Percentiles rank a stretch among this genome's conserved stretches.
phyloP scores from a whole-genome alignment of 2,888 invertebrate species.

The Agrilus mali region DNA sequence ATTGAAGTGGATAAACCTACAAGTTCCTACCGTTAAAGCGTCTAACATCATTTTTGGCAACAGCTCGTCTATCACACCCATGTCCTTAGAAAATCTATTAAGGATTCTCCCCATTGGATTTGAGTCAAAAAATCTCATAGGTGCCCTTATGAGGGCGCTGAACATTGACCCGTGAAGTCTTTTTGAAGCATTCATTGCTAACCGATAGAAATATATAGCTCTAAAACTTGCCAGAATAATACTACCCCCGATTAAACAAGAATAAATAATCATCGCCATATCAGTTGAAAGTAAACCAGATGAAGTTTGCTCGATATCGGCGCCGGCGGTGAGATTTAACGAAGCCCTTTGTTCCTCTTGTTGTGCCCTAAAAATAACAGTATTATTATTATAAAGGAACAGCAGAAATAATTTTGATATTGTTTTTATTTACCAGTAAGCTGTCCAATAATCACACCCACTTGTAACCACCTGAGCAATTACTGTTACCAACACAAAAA shows the following conservation, averaged over 20 bases:
- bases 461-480: slow-evolving; percentile 22
- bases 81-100: slow-evolving; percentile 41
- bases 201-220: slow-evolving; percentile 44
- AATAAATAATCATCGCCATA: slow-evolving; percentile 30
- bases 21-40: slow-evolving; percentile 41
- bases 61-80: slow-evolving; percentile 58
- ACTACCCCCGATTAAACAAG: slow-evolving; percentile 25
- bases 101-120: slow-evolving; percentile 44
- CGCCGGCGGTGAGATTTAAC: too few relatives aligned
- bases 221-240: slow-evolving; percentile 39
- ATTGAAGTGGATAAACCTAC: neutral
- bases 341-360: too few relatives aligned
- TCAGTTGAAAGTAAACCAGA: slow-evolving; percentile 8
- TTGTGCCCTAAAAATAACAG: too few relatives aligned
- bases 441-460: slow-evolving; percentile 26
- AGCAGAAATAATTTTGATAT: too few relatives aligned
- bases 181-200: slow-evolving; percentile 64
- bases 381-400: too few relatives aligned
- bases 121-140: slow-evolving; percentile 71
- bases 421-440: slow-evolving; percentile 21
- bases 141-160: slow-evolving; percentile 55
- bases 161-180: slow-evolving; percentile 78
- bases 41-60: slow-evolving; percentile 47
- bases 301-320: too few relatives aligned
- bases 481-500: slow-evolving; percentile 16